A percentile compares a stretch with the other conserved stretches of the same genome.
These are phyloP conservation scores for Uloborus diversus DNA, from an alignment of 1,140 invertebrate species.

Conservation along the genomic window DNA sequence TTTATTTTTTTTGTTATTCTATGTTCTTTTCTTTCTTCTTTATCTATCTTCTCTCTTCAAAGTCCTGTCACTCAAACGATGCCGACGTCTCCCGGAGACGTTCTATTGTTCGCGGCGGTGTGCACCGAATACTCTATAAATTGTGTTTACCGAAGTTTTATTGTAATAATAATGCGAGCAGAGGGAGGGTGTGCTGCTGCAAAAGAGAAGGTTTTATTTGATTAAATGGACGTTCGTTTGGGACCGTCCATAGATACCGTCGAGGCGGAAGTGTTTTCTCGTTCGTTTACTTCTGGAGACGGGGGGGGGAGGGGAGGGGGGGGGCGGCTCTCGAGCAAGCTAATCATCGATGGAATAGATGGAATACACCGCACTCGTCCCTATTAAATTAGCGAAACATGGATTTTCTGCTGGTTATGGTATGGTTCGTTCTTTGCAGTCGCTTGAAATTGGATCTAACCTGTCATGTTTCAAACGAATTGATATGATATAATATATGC, in stretches of 20 bases:
- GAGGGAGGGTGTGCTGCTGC: too few species aligned
- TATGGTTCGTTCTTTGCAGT: too few species aligned
- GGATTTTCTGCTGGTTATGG: too few species aligned
- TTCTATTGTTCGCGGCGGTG: not conserved
- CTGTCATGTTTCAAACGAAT: too few species aligned
- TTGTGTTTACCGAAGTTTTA: constrained; percentile 49
- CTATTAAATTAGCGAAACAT: too few species aligned
- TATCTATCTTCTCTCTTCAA: constrained; percentile 8
- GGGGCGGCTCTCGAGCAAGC: not conserved
- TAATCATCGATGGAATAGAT: constrained; percentile 42
- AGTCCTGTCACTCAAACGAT: constrained; percentile 25
- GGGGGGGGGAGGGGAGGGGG: not conserved
- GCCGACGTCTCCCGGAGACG: constrained; percentile 33
- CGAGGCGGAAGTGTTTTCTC: not conserved
- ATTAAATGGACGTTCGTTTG: constrained; percentile 27
- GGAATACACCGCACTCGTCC: too few species aligned
- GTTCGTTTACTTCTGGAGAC: not conserved
- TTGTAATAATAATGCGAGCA: constrained; percentile 13
- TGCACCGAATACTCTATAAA: not conserved
- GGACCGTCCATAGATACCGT: not conserved
- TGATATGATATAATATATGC: too few species aligned
- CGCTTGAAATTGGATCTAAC: too few species aligned
- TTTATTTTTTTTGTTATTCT: constrained; percentile 3
- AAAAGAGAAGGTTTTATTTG: constrained; percentile 47
- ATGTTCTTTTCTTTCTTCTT: not conserved